phyloP scores from a whole-genome alignment of 2,113 vertebrate species.

The Corythornis madagascariensis region DNA sequence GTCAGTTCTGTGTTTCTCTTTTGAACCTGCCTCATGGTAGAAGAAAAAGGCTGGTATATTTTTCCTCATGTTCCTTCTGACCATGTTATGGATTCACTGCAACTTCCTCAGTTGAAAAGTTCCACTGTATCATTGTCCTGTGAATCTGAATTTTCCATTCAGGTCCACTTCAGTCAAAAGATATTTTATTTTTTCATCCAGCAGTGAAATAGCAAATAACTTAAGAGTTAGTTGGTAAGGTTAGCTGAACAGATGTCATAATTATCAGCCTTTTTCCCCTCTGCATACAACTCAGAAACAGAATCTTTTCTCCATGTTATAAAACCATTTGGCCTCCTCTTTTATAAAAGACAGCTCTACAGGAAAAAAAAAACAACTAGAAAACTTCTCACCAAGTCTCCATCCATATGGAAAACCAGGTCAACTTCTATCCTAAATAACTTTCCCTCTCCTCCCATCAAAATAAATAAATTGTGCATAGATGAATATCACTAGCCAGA shows the following conservation, averaged over 20 bases:
- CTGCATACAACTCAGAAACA: neutral
- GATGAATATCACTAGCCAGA: neutral
- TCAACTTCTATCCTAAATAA: neutral
- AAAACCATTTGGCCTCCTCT: fast-evolving
- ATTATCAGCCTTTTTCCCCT: neutral
- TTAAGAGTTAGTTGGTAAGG: neutral
- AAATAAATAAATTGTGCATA: neutral
- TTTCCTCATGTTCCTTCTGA: neutral
- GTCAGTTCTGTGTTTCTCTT: neutral
- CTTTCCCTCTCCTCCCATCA: neutral
- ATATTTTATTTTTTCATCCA: neutral
- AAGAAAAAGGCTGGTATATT: neutral
- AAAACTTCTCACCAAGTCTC: neutral
- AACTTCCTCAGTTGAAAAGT: neutral
- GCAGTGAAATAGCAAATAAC: neutral
- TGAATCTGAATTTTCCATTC: neutral
- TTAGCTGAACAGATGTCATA: neutral
- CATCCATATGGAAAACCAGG: neutral
- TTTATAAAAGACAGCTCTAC: neutral
- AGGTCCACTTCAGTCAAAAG: neutral
- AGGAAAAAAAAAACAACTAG: neutral
- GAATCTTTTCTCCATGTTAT: neutral
- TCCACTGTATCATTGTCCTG: neutral
- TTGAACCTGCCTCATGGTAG: neutral
- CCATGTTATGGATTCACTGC: neutral